A percentile compares a stretch with the other conserved stretches of the same genome.
Evolutionary conservation across 2,797 vertebrate species (phyloP).

Genomic region (Geotrypetes seraphini): DNA sequence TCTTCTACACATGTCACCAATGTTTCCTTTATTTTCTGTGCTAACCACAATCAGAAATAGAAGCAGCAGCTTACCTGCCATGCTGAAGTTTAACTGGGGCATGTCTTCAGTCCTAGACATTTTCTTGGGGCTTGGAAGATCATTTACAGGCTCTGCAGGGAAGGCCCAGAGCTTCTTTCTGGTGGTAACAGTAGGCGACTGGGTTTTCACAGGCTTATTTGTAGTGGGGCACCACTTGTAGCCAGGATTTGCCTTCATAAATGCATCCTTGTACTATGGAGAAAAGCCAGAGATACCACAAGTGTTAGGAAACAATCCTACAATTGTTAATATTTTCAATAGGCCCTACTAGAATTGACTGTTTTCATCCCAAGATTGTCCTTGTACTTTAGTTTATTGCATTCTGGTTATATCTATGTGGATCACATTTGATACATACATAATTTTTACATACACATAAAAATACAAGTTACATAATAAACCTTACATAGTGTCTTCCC

Average conservation of each 20-base stretch:
- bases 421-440: too few relatives aligned
- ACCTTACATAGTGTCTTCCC: too few relatives aligned
- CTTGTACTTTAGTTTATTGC: too few relatives aligned
- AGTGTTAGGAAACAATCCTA: too few relatives aligned
- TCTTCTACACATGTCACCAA: too few relatives aligned
- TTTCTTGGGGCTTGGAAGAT: constrained; percentile 77
- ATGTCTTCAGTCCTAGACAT: constrained; percentile 73
- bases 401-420: too few relatives aligned
- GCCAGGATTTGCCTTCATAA: constrained; percentile 96
- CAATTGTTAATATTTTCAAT: too few relatives aligned
- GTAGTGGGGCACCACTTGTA: constrained; percentile 97
- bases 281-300: too few relatives aligned
- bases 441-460: too few relatives aligned
- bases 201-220: constrained; percentile 88
- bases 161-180: constrained; percentile 91
- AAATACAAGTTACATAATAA: too few relatives aligned
- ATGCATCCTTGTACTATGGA: constrained; percentile 91
- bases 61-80: constrained; percentile 74
- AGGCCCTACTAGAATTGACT: too few relatives aligned
- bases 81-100: constrained; percentile 91
- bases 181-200: constrained; percentile 62
- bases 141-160: constrained; percentile 75
- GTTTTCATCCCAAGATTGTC: too few relatives aligned
- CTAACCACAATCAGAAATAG: neutral
- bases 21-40: neutral